Base-by-base conservation (phyloP, 1,140 invertebrate genomes). In the Trachymyrmex cornetzi region DNA sequence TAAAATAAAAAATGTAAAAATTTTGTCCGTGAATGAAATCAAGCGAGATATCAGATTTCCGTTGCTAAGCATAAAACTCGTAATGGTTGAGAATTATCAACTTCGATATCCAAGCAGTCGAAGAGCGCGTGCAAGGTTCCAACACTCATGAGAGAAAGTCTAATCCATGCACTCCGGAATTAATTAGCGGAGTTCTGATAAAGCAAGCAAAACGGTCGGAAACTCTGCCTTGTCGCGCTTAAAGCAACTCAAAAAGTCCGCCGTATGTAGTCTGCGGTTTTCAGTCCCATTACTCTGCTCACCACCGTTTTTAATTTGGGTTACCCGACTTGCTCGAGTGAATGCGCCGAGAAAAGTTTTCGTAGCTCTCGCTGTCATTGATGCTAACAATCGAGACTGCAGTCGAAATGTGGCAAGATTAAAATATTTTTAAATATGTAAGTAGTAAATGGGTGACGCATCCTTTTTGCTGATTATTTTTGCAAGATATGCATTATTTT, bases 151-250 rank as follows among this genome's bases (percentile, higher is more conserved):
- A 84, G 69, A 84, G 38, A 61, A 48, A 44, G 55, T 75, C 38
- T 84, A 84, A 84, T 84, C 80, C 55, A 57, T 61, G 24, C 80
- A 38, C 80, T 84, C 38, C 19, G 69, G 55, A 84, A 84, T 84
- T 84, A 84, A 84, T 84, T 84, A 84, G 69, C 80, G 38, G 80
- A 84, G 80, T 75, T 84, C 38, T 84, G 69, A 84, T 84, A 74
- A 74, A 74, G 69, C 80, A 74, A 82, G 53, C 55, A 74, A 50
- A 84, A 74, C 27, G 71, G 57, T 55, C 38, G 55, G 69, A 84
- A 84, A 61, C 69, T 84, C 80, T 74, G n/a, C 53, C 67, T 74
- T 72, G 80, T 82, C 80, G 77, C 77, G 67, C 80, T 82, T 82
- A 74, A 82, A 84, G 69, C 80, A 75, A 74, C 69, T 84, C 48